Percentiles rank a stretch among this genome's conserved stretches.
Evolutionary conservation across 2,888 invertebrate species (phyloP).

Genomic region (Pachliopta kotzebuea): DNA sequence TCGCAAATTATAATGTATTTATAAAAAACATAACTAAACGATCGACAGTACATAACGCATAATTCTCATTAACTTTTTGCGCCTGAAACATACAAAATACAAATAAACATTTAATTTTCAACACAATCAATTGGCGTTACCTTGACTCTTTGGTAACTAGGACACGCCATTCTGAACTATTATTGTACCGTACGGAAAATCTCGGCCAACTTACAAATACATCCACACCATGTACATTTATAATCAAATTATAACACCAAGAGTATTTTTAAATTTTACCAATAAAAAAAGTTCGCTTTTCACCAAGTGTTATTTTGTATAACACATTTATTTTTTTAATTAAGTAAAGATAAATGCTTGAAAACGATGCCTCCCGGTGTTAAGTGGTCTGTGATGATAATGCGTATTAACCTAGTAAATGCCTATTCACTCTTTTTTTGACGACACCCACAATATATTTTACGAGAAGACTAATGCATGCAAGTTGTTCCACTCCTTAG

Average conservation of each 20-base stretch:
- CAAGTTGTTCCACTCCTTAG: too few relatives aligned
- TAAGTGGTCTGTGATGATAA: too few relatives aligned
- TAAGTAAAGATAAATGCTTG: too few relatives aligned
- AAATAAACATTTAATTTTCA: conserved; percentile 16
- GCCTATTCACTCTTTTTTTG: too few relatives aligned
- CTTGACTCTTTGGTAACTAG: conserved; percentile 36
- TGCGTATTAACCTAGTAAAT: too few relatives aligned
- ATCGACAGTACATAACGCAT: background rate
- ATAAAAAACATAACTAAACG: background rate
- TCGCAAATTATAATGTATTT: background rate
- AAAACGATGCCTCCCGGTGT: too few relatives aligned
- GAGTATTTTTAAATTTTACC: too few relatives aligned
- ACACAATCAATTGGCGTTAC: conserved; percentile 19
- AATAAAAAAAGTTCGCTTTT: background rate
- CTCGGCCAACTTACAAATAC: too few relatives aligned
- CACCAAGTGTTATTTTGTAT: too few relatives aligned
- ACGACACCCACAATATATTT: too few relatives aligned
- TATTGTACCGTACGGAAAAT: background rate
- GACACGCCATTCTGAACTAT: conserved; percentile 20
- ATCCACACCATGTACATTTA: background rate
- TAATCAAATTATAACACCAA: background rate
- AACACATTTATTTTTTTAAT: too few relatives aligned
- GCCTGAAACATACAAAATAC: conserved; percentile 5
- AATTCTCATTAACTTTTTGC: background rate
- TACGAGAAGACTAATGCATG: too few relatives aligned